These are phyloP conservation scores for Zygothrica quintamaculata DNA, from an alignment of 2,888 invertebrate genomes.

Conservation along the genomic window DNA sequence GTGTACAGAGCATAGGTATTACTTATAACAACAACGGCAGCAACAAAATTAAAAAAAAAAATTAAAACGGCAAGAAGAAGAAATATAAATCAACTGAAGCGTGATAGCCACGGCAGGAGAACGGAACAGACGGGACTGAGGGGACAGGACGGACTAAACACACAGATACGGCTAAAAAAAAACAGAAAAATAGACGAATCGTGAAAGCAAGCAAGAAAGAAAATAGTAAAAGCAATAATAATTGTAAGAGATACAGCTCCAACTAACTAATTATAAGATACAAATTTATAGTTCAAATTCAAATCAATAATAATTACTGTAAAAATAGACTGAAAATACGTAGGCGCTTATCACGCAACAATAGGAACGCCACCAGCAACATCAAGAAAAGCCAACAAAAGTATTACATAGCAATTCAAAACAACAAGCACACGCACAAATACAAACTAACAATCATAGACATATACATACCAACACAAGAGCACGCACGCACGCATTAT, in stretches of 20 bases:
- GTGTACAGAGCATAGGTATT: slow-evolving; percentile 21
- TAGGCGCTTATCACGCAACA: slow-evolving; percentile 48
- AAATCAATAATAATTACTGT: slow-evolving; percentile 47
- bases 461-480: slow-evolving; percentile 3
- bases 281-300: slow-evolving; percentile 22
- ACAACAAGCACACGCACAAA: slow-evolving; percentile 3
- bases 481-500: slow-evolving; percentile 36
- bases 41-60: slow-evolving; percentile 20
- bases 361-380: slow-evolving; percentile 8
- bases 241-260: slow-evolving; percentile 22
- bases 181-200: slow-evolving; percentile 33
- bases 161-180: slow-evolving; percentile 12
- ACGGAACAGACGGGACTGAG: slow-evolving; percentile 13
- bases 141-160: background rate
- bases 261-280: slow-evolving; percentile 16
- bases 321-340: slow-evolving; percentile 11
- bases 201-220: slow-evolving; percentile 52
- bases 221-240: slow-evolving; percentile 38
- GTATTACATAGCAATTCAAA: slow-evolving; percentile 45
- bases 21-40: slow-evolving; percentile 17
- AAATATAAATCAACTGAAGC: slow-evolving; percentile 56
- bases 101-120: slow-evolving; percentile 46
- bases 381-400: slow-evolving; percentile 27
- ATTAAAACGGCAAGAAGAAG: slow-evolving; percentile 18
- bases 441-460: slow-evolving; percentile 2